A percentile compares a stretch with the other conserved stretches of the same genome.
Evolutionary conservation across 1,140 invertebrate genomes (phyloP).

Genomic region (Heliconius congener): DNA sequence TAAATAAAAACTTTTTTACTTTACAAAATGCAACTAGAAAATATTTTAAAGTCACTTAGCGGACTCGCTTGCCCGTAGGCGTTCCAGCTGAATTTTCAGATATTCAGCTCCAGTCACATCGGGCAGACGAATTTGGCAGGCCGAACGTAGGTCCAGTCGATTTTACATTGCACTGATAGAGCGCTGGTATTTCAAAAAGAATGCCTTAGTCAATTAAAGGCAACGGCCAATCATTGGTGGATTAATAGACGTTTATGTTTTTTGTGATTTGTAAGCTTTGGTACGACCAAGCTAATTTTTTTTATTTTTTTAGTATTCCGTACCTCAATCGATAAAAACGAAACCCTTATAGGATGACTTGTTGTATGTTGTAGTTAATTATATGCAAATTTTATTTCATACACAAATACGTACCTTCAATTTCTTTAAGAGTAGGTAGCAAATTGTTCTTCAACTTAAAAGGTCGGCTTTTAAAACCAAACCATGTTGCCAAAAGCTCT

Average conservation of each 20-base stretch:
- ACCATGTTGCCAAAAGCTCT: conserved; percentile 36
- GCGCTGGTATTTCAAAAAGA: conserved; percentile 17
- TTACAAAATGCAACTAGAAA: not conserved
- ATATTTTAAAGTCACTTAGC: not conserved
- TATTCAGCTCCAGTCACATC: conserved; percentile 15
- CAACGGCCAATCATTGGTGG: not conserved
- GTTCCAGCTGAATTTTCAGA: not conserved
- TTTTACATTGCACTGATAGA: conserved; percentile 25
- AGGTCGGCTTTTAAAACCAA: too few relatives aligned
- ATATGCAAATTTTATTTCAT: too few relatives aligned
- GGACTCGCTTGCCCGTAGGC: not conserved
- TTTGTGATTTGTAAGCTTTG: not conserved
- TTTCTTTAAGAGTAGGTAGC: too few relatives aligned
- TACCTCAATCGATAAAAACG: too few relatives aligned
- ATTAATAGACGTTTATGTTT: not conserved
- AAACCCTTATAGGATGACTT: too few relatives aligned
- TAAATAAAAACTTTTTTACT: not conserved
- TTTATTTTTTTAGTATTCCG: too few relatives aligned
- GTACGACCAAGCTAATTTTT: not conserved
- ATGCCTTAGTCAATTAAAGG: conserved; percentile 7
- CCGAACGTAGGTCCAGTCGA: conserved; percentile 20
- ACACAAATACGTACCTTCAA: too few relatives aligned
- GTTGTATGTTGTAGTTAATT: too few relatives aligned
- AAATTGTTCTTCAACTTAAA: too few relatives aligned
- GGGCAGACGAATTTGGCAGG: conserved; percentile 31